Evolutionary conservation across 2,888 invertebrate species (phyloP).

Genomic region (Blastobasis adustella): DNA sequence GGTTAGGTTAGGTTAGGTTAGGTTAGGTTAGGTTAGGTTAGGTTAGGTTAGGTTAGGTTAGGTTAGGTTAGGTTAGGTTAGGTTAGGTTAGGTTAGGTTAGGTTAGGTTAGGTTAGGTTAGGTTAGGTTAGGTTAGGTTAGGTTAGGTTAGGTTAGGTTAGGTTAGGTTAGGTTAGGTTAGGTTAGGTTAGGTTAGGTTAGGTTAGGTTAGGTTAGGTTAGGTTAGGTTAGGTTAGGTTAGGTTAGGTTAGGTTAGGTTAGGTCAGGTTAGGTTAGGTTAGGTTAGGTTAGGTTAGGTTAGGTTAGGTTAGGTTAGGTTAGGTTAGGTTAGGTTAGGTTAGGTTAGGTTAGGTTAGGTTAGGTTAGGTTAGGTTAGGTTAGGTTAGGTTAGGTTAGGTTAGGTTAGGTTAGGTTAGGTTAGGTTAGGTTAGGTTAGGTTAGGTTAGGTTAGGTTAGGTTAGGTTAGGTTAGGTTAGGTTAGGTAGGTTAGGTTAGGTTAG

Average conservation of each 20-base stretch:
- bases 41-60: constrained; percentile 8
- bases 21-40: constrained; percentile 13
- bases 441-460: too few relatives aligned
- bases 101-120: constrained; percentile 9
- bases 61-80: constrained; percentile 11
- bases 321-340: too few relatives aligned
- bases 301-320: constrained; percentile 14
- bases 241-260: constrained; percentile 10
- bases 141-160: constrained; percentile 11
- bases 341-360: too few relatives aligned
- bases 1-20: constrained; percentile 8
- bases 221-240: constrained; percentile 9
- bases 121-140: constrained; percentile 10
- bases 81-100: constrained; percentile 12
- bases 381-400: too few relatives aligned
- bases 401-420: too few relatives aligned
- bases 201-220: constrained; percentile 13
- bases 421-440: too few relatives aligned
- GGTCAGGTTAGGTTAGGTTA: constrained; percentile 6
- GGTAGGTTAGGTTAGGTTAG: too few relatives aligned
- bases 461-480: too few relatives aligned
- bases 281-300: constrained; percentile 9
- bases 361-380: too few relatives aligned
- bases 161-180: constrained; percentile 9
- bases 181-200: constrained; percentile 5